These are phyloP conservation scores for Dynastes maya DNA, from an alignment of 2,888 invertebrate genomes.

Conservation along the genomic window DNA sequence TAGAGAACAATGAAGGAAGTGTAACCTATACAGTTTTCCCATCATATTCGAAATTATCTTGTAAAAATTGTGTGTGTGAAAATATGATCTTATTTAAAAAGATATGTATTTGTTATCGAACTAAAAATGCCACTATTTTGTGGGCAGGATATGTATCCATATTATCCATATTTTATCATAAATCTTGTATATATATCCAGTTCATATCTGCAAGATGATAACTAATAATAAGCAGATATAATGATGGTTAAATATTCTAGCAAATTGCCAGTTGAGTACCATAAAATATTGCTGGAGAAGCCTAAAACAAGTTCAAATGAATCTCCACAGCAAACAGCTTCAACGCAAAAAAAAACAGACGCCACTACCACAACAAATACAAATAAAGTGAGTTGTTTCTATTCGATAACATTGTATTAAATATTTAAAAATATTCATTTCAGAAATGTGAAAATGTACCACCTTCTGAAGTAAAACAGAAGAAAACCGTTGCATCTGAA, in stretches of 20 bases:
- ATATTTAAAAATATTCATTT: background rate
- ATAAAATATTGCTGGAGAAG: background rate
- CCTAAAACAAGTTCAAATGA: background rate
- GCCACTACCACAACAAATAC: background rate
- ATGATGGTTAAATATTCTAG: background rate
- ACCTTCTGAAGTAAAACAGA: constrained; percentile 4
- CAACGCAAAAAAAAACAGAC: background rate
- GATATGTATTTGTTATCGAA: too few species aligned
- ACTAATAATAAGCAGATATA: too few species aligned
- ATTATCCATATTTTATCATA: too few species aligned
- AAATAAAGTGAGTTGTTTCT: background rate
- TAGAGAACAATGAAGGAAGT: too few species aligned
- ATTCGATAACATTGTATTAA: background rate
- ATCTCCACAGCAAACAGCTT: background rate
- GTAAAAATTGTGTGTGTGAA: too few species aligned
- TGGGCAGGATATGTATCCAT: too few species aligned
- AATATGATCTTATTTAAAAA: too few species aligned
- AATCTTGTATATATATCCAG: too few species aligned
- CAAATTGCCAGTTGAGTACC: constrained; percentile 14
- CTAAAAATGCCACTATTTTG: too few species aligned
- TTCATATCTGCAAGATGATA: too few species aligned
- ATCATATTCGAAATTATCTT: too few species aligned
- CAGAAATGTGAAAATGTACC: background rate
- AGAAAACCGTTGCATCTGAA: background rate
- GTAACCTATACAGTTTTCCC: too few species aligned